Evolutionary conservation across 1,140 invertebrate species (phyloP), one percentile per base, ranked within the genome.

Genomic region (Pantala flavescens): DNA sequence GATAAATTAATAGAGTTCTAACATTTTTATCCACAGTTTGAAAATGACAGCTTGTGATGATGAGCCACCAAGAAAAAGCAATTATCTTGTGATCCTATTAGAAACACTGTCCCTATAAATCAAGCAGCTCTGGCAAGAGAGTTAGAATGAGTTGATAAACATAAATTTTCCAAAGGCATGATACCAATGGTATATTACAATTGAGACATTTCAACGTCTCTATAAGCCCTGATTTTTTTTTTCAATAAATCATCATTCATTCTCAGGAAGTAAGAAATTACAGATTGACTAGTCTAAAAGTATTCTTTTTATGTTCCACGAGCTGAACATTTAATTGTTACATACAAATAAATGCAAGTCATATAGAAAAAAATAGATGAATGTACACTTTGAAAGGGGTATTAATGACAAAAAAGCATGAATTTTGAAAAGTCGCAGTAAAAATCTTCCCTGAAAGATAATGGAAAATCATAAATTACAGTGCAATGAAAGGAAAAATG

Each of bases 371-470:
- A 63, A 63, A 7, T 63, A 63, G 49, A 63, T 14, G 16, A 63
- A 63, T 63, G 49, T 21, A 63, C 49, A 63, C n/a, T 36, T 36
- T 9, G 9, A 36, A 36, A 2, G 9, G 28, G 28, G 49, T 21
- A 7, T 21, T 16, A 3, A 16, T 19, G 14, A 63, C 5, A 21
- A 12, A 14, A 63, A 63, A 63, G 49, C 12, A 63, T 19, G 16
- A 63, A 63, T 19, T 63, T 63, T 63, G 49, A 63, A 14, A 63
- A 63, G n/a, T 21, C 49, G 12, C 12, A 5, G n/a, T 19, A 63
- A 63, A 63, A 63, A 63, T 12, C 49, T 63, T 63, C 49, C 49
- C 49, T 63, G 49, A 63, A 63, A 63, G 49, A 63, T 12, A 63
- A 63, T 63, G 49, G 49, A 63, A 63, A 63, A 63, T 63, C n/a